phyloP scores from a whole-genome alignment of 2,888 invertebrate genomes.

The Eupithecia inturbata region DNA sequence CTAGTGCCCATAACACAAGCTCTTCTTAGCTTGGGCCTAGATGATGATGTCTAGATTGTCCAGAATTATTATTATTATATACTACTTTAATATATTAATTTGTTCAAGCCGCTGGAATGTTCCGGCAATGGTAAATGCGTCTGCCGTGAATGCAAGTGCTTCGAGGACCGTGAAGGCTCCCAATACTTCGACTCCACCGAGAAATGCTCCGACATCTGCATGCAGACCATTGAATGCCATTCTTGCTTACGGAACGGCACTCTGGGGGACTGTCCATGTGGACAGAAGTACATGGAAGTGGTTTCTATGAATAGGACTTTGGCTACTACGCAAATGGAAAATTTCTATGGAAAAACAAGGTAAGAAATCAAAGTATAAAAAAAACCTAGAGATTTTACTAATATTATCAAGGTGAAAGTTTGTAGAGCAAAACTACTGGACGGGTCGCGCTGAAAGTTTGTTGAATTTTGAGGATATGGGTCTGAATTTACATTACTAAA shows the following conservation, averaged over 20 bases:
- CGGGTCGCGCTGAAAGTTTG: too few relatives aligned
- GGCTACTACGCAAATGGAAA: conserved; percentile 47
- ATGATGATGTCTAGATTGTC: too few relatives aligned
- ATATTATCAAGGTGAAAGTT: neutral
- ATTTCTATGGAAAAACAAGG: conserved; percentile 8
- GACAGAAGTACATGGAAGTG: conserved; percentile 25
- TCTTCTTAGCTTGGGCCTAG: too few relatives aligned
- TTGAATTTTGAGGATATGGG: too few relatives aligned
- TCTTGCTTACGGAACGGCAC: conserved; percentile 56
- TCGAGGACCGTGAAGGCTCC: conserved; percentile 59
- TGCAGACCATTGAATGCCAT: conserved; percentile 56
- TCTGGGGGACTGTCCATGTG: conserved; percentile 38
- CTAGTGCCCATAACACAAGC: too few relatives aligned
- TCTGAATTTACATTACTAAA: too few relatives aligned
- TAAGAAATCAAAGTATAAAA: neutral
- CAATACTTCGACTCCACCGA: conserved; percentile 66
- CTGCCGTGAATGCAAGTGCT: conserved; percentile 67
- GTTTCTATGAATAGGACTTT: conserved; percentile 51
- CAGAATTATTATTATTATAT: neutral
- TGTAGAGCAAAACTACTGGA: neutral
- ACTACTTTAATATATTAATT: neutral
- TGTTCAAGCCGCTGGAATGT: conserved; percentile 56
- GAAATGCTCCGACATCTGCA: conserved; percentile 68
- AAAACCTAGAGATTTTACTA: neutral
- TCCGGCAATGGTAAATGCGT: conserved; percentile 70